Conservation (phyloP, 2,888 invertebrate genomes). For the Synergus laeviventris region DNA sequence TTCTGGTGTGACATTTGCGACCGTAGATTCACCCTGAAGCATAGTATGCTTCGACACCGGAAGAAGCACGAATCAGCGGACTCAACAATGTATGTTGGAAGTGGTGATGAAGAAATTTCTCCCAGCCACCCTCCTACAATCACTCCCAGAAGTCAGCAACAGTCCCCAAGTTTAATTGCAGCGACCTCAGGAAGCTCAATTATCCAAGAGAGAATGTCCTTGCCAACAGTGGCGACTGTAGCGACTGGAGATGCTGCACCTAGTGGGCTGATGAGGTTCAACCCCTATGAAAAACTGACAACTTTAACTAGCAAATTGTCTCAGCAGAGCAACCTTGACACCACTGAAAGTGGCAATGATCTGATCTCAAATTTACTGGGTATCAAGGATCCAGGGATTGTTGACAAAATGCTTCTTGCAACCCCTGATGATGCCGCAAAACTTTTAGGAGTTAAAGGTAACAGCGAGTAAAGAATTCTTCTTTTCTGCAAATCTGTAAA, state of each 20-base stretch:
- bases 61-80: constrained; percentile 89
- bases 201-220: constrained; percentile 65
- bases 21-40: constrained; percentile 92
- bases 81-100: constrained; percentile 77
- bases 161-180: constrained; percentile 51
- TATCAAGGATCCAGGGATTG: constrained; percentile 89
- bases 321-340: constrained; percentile 76
- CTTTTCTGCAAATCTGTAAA: constrained; percentile 3
- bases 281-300: constrained; percentile 70
- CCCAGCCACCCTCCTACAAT: constrained; percentile 66
- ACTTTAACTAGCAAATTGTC: constrained; percentile 66
- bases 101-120: constrained; percentile 78
- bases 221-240: constrained; percentile 68
- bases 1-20: constrained; percentile 94
- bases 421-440: constrained; percentile 92
- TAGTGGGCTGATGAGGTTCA: constrained; percentile 65
- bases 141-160: constrained; percentile 67
- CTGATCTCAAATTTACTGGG: constrained; percentile 93
- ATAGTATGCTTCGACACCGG: constrained; percentile 95
- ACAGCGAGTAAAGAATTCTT: constrained; percentile 67
- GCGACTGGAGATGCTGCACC: constrained; percentile 72
- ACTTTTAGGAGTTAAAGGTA: constrained; percentile 88
- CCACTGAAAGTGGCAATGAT: constrained; percentile 78
- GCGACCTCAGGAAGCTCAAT: constrained; percentile 59
- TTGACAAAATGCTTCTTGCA: constrained; percentile 89